Evolutionary conservation across 2,797 vertebrate genomes (phyloP).

Genomic region (Hipposideros larvatus): DNA sequence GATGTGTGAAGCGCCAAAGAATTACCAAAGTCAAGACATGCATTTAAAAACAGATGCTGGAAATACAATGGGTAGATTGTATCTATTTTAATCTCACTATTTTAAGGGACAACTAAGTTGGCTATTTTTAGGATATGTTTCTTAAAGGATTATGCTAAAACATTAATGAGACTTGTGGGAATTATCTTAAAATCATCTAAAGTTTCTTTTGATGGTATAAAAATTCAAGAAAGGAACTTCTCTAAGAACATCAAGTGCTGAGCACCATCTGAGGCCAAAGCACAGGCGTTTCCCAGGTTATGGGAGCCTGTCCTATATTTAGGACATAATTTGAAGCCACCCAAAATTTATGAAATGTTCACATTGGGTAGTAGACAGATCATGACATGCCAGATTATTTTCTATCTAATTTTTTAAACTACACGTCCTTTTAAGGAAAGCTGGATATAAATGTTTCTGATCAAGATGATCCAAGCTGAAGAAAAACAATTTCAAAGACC

Average conservation of each 20-base stretch:
- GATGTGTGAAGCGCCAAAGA: background rate
- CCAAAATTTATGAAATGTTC: constrained; percentile 59
- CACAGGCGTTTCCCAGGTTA: background rate
- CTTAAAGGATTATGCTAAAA: constrained; percentile 49
- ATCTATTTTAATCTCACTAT: background rate
- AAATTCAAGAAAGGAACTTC: background rate
- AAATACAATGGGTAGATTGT: constrained; percentile 7
- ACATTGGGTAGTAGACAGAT: constrained; percentile 32
- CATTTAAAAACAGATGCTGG: constrained; percentile 18
- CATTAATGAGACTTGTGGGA: background rate
- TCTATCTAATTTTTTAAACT: constrained; percentile 60
- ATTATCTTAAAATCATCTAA: constrained; percentile 37
- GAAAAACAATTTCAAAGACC: constrained; percentile 9
- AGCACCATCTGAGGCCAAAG: background rate
- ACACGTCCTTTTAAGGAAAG: constrained; percentile 21
- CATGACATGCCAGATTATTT: constrained; percentile 15
- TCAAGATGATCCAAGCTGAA: constrained; percentile 5
- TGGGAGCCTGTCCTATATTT: constrained; percentile 32
- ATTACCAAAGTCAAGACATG: background rate
- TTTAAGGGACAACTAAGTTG: background rate
- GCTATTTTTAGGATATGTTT: background rate
- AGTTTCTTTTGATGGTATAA: background rate
- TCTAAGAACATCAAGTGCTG: background rate
- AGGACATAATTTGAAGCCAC: constrained; percentile 37
- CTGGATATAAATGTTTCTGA: constrained; percentile 42